Evolutionary conservation across 2,888 invertebrate species (phyloP), one percentile per base, ranked within the genome.

Genomic region (Aproaerema taeniolella): DNA sequence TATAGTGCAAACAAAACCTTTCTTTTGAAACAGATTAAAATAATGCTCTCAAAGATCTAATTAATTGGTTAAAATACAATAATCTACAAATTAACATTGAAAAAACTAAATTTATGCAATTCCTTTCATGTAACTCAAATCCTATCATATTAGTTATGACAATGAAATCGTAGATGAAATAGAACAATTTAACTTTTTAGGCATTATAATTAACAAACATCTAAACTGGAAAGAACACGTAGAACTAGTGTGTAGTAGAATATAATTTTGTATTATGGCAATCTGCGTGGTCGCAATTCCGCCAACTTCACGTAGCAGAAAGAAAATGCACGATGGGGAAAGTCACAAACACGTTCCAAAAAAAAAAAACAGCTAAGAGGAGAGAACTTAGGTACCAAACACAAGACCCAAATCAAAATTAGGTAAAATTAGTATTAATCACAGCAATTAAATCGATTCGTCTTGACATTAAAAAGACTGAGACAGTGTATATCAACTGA

Each of bases 21-120:
- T 6, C 4, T 6, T 20, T 6, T 20, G 20, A 20, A 20, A 8
- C 4, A 20, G 20, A 20, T 8, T 6, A 6, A 4, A 20, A 20
- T 8, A 26, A 26, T 9, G 26, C 26, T 26, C n/a, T 26, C 2
- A n/a, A 26, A 9, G n/a, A 26, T 26, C 8, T 26, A 10, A 38
- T 17, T 20, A 15, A 5, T 34, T 36, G 41, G 12, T 16, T 30
- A 31, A 33, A 12, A 25, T 24, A 20, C 10, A 36, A 39, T 9
- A 9, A 12, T 1, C 17, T 31, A 29, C 11, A 38, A 20, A 20
- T 37, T 11, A 30, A 30, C n/a, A 14, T 33, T 6, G 10, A 20
- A 2, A 10, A 15, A 6, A 4, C 25, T 1, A 31, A 20, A 11
- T 31, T 8, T 20, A 16, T 45, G n/a, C 8, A 7, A 39, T 32